These are phyloP conservation scores for Spondyliosoma cantharus DNA, from an alignment of 2,797 vertebrate species.

Conservation along the genomic window DNA sequence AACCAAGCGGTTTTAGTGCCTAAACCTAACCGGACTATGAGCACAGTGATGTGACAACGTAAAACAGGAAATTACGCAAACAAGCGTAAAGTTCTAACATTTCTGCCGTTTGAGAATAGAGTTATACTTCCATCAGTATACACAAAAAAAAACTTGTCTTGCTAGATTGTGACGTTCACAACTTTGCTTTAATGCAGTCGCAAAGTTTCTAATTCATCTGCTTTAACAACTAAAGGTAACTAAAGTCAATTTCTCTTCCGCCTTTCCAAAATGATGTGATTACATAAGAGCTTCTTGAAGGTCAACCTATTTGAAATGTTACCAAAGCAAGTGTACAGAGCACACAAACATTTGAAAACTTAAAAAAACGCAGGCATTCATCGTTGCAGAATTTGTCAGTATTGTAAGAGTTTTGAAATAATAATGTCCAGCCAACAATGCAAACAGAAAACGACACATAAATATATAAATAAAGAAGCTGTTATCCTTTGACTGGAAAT, in stretches of 20 bases:
- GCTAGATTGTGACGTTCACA: too few relatives aligned
- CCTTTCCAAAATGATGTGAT: not conserved
- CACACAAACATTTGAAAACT: not conserved
- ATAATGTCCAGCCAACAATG: not conserved
- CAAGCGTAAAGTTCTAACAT: too few relatives aligned
- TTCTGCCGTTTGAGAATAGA: not conserved
- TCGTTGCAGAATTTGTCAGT: not conserved
- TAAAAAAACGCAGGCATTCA: not conserved
- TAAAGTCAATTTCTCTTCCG: not conserved
- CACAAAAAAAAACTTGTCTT: not conserved
- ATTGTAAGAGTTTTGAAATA: not conserved
- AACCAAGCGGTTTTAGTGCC: too few relatives aligned
- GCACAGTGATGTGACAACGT: too few relatives aligned
- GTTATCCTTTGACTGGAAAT: not conserved
- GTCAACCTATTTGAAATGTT: not conserved
- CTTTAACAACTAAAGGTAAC: not conserved
- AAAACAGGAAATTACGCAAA: too few relatives aligned
- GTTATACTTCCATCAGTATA: not conserved
- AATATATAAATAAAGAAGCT: not conserved
- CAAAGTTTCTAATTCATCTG: not conserved
- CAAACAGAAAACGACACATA: not conserved
- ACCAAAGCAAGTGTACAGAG: not conserved
- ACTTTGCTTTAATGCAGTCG: too few relatives aligned
- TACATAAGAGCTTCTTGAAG: not conserved
- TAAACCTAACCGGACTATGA: too few relatives aligned